Percentiles rank a stretch among this genome's conserved stretches.
Conservation (phyloP, 2,888 invertebrate species). For the Sarcophaga caerulescens region DNA sequence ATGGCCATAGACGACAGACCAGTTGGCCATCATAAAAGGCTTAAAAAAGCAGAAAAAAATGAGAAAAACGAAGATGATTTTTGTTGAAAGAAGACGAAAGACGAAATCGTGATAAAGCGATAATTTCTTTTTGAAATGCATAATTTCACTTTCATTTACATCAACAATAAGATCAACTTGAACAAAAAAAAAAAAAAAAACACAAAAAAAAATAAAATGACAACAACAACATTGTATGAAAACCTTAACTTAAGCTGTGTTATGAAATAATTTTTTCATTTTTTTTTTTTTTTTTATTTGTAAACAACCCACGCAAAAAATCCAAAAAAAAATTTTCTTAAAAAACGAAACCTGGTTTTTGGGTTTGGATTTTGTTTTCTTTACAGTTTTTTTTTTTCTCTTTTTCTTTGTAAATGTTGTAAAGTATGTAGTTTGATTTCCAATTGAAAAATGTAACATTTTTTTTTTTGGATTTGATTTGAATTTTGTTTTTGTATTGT, state of each 20-base stretch:
- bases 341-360: background rate
- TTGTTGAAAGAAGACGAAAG: background rate
- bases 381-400: too few relatives aligned
- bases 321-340: background rate
- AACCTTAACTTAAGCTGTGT: background rate
- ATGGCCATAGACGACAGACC: too few relatives aligned
- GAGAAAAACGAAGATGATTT: constrained; percentile 12
- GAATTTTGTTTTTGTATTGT: background rate
- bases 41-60: too few relatives aligned
- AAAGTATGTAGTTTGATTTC: constrained; percentile 37
- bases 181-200: background rate
- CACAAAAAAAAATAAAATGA: background rate
- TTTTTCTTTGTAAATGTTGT: background rate
- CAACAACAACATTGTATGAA: background rate
- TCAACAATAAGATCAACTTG: constrained; percentile 31
- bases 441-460: constrained; percentile 32
- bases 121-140: constrained; percentile 68
- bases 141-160: constrained; percentile 69
- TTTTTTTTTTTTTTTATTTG: constrained; percentile 10
- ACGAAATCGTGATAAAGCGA: constrained; percentile 70
- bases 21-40: too few relatives aligned
- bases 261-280: constrained; percentile 18
- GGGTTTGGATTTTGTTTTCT: background rate
- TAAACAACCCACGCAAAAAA: constrained; percentile 54
- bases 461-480: constrained; percentile 54